Evolutionary conservation across 2,888 invertebrate genomes (phyloP).

Genomic region (Agonopterix heracliana): DNA sequence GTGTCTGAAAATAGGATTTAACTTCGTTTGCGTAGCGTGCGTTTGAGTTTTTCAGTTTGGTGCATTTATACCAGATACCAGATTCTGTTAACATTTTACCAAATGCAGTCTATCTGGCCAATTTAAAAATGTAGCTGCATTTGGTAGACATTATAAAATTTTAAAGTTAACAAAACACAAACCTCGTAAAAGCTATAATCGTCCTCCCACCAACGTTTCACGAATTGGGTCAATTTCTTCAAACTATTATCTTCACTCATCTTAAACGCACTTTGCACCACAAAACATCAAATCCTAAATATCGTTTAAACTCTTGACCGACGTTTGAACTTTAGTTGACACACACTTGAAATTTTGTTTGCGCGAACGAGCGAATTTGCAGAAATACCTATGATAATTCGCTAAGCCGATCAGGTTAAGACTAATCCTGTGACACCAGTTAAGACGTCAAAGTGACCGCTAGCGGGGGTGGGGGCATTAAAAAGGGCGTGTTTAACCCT

Average conservation of each 20-base stretch:
- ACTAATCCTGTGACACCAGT: slow-evolving; percentile 44
- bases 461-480: slow-evolving; percentile 27
- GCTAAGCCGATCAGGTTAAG: slow-evolving; percentile 18
- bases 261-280: slow-evolving; percentile 4
- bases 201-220: slow-evolving; percentile 63
- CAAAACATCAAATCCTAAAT: background rate
- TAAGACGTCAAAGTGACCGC: slow-evolving; percentile 30
- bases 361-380: slow-evolving; percentile 7
- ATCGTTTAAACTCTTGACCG: background rate
- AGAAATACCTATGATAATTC: slow-evolving; percentile 18
- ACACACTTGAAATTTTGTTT: background rate
- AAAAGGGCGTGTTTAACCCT: slow-evolving; percentile 17
- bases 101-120: no score
- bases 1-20: no score
- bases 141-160: no score
- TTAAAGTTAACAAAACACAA: slow-evolving; percentile 13
- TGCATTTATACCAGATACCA: no score
- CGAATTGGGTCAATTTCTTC: slow-evolving; percentile 45
- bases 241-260: slow-evolving; percentile 42
- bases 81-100: no score
- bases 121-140: no score
- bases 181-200: slow-evolving; percentile 40
- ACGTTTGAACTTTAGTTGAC: slow-evolving; percentile 2
- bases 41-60: no score
- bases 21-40: no score